Base-by-base conservation (phyloP, 2,888 invertebrate species). In the Oxyteleia sp. region DNA sequence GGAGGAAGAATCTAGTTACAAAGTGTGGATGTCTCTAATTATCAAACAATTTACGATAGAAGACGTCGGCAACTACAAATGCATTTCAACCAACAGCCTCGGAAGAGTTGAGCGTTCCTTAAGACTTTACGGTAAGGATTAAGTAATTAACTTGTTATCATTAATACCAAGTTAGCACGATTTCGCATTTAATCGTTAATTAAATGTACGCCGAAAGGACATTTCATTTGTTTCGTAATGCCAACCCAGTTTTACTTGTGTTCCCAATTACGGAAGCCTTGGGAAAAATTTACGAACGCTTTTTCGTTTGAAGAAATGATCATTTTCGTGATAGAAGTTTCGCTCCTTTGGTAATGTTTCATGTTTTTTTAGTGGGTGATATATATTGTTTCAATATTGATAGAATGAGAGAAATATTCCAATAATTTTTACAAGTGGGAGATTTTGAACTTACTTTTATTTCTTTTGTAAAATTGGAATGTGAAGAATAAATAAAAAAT, bases 91-190 rank as follows among this genome's bases (percentile, higher is more conserved):
- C 69, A 97, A 97, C 93, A 96, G 96, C 0, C 94, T 97, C 59
- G 97, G 97, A 76, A 96, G 95, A 90, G 96, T 96, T 15, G 97
- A 97, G 91, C 96, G 96, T 45, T 96, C 96, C 0, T 94, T 97
- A 61, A 94, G 96, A 89, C 94, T 97, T 59, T 97, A 97, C 91
- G 95, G 96, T 96, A 91, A 94, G 95, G 88, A 43, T 84, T 74
- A 76, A 66, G 45, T 66, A 76, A 76, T 76, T 66, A 66, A 76
- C 68, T 59, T 68, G 68, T 69, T 78, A 78, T 63, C 69, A 69
- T 69, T 69, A 78, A 78, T 69, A 69, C 53, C 61, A 35, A 76
- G 43, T 61, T 76, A 66, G 59, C 51, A 35, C 51, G 45, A 68
- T 68, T 59, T 35, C 76, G 20, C 43, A 8, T 55, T 51, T 76